Conservation (phyloP, 2,888 invertebrate species). For the Cryptophagus acutangulus region DNA sequence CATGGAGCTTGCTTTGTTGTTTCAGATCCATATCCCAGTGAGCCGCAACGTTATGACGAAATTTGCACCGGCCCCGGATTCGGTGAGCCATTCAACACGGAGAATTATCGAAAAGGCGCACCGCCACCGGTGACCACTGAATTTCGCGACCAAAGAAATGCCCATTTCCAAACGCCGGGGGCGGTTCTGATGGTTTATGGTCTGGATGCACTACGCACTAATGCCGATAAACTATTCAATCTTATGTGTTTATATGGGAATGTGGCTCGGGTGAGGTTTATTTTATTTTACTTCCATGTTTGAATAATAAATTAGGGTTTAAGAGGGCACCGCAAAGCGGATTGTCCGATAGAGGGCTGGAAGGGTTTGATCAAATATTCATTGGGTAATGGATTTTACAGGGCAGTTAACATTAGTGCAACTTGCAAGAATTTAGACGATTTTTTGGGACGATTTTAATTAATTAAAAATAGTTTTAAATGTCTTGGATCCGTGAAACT, state of each 20-base stretch:
- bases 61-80: conserved; percentile 43
- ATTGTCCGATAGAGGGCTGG: too few relatives aligned
- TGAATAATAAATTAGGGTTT: background rate
- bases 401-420: too few relatives aligned
- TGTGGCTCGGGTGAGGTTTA: conserved; percentile 76
- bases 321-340: too few relatives aligned
- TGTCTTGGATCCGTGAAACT: too few relatives aligned
- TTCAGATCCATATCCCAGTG: conserved; percentile 44
- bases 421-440: too few relatives aligned
- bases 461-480: too few relatives aligned
- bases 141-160: conserved; percentile 40
- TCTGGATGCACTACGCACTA: conserved; percentile 86
- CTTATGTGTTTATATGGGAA: conserved; percentile 98
- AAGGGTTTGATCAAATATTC: too few relatives aligned
- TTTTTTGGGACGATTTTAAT: too few relatives aligned
- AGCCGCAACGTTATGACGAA: conserved; percentile 47
- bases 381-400: too few relatives aligned
- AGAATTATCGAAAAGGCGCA: conserved; percentile 48
- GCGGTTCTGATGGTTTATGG: conserved; percentile 99
- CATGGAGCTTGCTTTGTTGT: too few relatives aligned
- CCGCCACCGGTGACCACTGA: conserved; percentile 41
- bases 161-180: conserved; percentile 60
- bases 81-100: conserved; percentile 42
- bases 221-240: conserved; percentile 95
- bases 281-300: background rate